Base-by-base conservation (phyloP, 2,888 invertebrate genomes). In the Tenthredo distinguenda region DNA sequence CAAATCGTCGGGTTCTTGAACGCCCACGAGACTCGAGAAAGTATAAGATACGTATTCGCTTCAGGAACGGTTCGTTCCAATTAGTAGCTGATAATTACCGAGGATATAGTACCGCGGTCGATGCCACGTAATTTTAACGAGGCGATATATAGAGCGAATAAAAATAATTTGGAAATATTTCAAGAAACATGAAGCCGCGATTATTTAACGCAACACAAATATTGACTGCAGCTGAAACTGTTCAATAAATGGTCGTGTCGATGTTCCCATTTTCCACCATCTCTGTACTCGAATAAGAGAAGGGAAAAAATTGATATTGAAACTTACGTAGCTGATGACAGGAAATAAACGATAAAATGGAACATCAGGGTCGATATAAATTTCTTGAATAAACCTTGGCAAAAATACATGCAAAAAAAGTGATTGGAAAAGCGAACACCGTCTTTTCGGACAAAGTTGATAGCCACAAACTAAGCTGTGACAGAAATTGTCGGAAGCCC, bases 21-120 rank as follows among this genome's bases (percentile, higher is more conserved):
- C 76, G 43, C 76, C 76, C 21, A 9, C 21, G 15, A 74, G 34
- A 62, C 12, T 81, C 37, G 34, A 37, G 40, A 77, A 40, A 26
- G 18, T 21, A 37, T 37, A 15, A 77, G 12, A 55, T 50, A 50
- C 47, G 15, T 47, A 15, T 21, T 77, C 31, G 47, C 31, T 77
- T 15, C 21, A 31, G 15, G 18, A 50, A 50, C 21, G 18, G 50
- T n/a, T 77, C 50, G 15, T 34, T 15, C 58, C 62, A 58, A 81
- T 81, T 58, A 81, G 77, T 34, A 77, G 77, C 4, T 55, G 12
- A 77, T 47, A 77, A 77, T 50, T 77, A 77, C 55, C 77, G 34
- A 31, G 47, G 50, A 34, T 62, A 62, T 72, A 15, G 31, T 31
- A 55, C 31, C 77, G 18, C 76, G 31, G 76, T 15, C 76, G 43